Percentiles rank a stretch among this genome's conserved stretches.
phyloP scores from a whole-genome alignment of 2,797 vertebrate species.

The Acestrorhynchus altus region DNA sequence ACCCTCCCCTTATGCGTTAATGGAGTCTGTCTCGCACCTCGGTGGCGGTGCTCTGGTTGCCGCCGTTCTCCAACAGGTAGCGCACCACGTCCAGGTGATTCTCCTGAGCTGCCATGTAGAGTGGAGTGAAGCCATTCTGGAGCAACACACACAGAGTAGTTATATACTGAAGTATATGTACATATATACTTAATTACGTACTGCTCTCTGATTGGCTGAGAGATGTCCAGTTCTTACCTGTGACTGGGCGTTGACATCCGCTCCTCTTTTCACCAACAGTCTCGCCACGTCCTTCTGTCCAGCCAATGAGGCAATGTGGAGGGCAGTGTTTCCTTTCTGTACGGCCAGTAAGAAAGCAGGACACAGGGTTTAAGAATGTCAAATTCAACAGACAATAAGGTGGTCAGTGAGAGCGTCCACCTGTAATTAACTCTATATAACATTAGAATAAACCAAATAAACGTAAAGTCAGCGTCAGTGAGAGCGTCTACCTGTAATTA shows the following conservation, averaged over 20 bases:
- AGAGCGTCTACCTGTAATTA: no score
- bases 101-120: neutral
- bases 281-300: slow-evolving; percentile 93
- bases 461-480: no score
- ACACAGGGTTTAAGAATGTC: no score
- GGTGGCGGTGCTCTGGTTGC: slow-evolving; percentile 97
- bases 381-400: no score
- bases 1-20: no score
- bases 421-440: no score
- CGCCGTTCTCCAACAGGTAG: slow-evolving; percentile 93
- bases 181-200: no score
- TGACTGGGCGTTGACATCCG: slow-evolving; percentile 93
- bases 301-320: slow-evolving; percentile 96
- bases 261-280: slow-evolving; percentile 91
- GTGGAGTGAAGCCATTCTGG: neutral
- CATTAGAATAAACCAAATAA: no score
- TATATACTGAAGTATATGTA: no score
- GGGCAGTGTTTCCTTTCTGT: slow-evolving; percentile 97
- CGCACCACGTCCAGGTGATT: slow-evolving; percentile 89
- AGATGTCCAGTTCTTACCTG: slow-evolving; percentile 77
- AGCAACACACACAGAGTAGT: neutral
- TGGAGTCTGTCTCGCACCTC: slow-evolving; percentile 79
- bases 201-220: neutral
- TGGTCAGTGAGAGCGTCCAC: no score
- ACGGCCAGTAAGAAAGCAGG: slow-evolving; percentile 27